Percentiles rank a stretch among this genome's conserved stretches.
phyloP scores from a whole-genome alignment of 2,888 invertebrate genomes.

The Yponomeuta malinellus region DNA sequence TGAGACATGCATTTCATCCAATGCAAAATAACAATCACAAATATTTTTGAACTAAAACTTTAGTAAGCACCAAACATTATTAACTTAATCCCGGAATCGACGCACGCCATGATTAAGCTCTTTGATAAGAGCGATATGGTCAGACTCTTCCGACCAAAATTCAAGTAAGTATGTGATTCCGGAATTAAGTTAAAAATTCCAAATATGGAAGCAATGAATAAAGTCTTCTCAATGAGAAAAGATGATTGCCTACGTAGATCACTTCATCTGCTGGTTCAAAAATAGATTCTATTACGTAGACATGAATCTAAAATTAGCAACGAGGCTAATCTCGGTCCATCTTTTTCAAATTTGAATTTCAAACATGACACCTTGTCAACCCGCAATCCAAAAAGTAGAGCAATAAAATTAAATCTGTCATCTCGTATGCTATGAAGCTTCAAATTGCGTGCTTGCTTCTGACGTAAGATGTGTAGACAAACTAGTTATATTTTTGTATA shows the following conservation, averaged over 20 bases:
- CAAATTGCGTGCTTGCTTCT: background rate
- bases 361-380: background rate
- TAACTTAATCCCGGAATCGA: no score
- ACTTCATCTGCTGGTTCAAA: background rate
- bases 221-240: background rate
- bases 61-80: no score
- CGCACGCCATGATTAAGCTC: no score
- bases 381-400: background rate
- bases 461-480: background rate
- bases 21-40: no score
- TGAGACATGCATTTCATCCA: no score
- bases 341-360: background rate
- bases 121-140: no score
- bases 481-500: background rate
- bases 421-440: background rate
- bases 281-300: background rate
- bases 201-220: background rate
- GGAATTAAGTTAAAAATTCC: no score
- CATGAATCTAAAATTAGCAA: background rate
- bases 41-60: no score
- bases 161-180: no score
- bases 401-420: background rate
- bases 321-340: background rate
- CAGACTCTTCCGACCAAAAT: no score
- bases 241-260: background rate